A percentile compares a stretch with the other conserved stretches of the same genome.
Evolutionary conservation across 2,797 vertebrate species (phyloP).

Genomic region (Argentina silus): DNA sequence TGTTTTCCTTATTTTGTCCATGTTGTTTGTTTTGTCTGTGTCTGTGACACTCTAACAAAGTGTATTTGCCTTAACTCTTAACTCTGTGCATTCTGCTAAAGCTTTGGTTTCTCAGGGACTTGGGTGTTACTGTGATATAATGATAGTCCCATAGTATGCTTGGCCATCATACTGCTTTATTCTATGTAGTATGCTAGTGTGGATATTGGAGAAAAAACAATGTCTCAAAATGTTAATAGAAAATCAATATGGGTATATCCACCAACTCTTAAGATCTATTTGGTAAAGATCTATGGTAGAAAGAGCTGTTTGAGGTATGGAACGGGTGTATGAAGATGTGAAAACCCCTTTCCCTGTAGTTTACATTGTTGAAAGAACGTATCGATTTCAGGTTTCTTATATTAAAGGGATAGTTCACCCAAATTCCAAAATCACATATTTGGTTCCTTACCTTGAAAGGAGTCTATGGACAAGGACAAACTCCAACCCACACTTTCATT

Average conservation of each 20-base stretch:
- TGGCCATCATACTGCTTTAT: background rate
- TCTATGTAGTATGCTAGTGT: too few species aligned
- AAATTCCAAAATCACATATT: too few species aligned
- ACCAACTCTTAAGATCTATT: background rate
- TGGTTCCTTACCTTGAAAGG: too few species aligned
- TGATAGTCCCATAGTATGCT: background rate
- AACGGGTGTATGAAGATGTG: background rate
- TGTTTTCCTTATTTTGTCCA: slow-evolving; percentile 16
- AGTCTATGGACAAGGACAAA: too few species aligned
- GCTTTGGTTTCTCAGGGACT: slow-evolving; percentile 10
- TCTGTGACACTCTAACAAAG: slow-evolving; percentile 13
- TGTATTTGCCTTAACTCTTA: slow-evolving; percentile 66
- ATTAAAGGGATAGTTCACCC: background rate
- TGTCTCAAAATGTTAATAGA: background rate
- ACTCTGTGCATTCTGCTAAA: slow-evolving; percentile 33
- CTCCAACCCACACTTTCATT: too few species aligned
- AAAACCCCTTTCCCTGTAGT: too few species aligned
- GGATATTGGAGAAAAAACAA: too few species aligned
- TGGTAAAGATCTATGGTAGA: background rate
- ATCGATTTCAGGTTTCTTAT: background rate
- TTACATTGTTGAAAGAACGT: background rate
- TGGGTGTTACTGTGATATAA: background rate
- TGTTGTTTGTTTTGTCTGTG: slow-evolving; percentile 23
- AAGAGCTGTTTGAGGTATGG: background rate
- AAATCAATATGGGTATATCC: background rate